A percentile compares a stretch with the other conserved stretches of the same genome.
phyloP scores from a whole-genome alignment of 2,888 invertebrate genomes.

The Trileptium ribeirensis region DNA sequence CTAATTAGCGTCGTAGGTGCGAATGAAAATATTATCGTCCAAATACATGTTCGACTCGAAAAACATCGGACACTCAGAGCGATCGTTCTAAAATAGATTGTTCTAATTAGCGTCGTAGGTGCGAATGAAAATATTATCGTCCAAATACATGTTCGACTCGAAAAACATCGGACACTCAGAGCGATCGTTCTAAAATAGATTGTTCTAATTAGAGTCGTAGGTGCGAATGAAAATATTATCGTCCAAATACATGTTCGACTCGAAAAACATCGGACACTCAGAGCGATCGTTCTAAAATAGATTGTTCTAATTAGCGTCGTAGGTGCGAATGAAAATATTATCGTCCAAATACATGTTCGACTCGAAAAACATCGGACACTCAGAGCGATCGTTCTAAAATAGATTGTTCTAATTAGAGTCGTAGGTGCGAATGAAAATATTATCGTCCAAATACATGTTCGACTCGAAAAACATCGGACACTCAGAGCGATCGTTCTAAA shows the following conservation, averaged over 20 bases:
- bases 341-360: slow-evolving; percentile 87
- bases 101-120: too few species aligned
- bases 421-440: too few species aligned
- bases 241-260: slow-evolving; percentile 88
- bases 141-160: slow-evolving; percentile 85
- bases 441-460: slow-evolving; percentile 87
- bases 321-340: too few species aligned
- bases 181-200: slow-evolving; percentile 54
- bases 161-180: slow-evolving; percentile 52
- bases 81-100: neutral
- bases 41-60: slow-evolving; percentile 82
- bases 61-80: slow-evolving; percentile 42
- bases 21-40: too few species aligned
- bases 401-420: too few species aligned
- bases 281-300: slow-evolving; percentile 53
- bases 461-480: slow-evolving; percentile 62
- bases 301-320: too few species aligned
- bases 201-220: too few species aligned
- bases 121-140: too few species aligned
- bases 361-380: slow-evolving; percentile 59
- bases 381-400: slow-evolving; percentile 53
- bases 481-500: slow-evolving; percentile 53
- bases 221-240: too few species aligned
- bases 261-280: slow-evolving; percentile 56
- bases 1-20: too few species aligned